Conservation (phyloP, 2,888 invertebrate species). For the Drosophila dives region DNA sequence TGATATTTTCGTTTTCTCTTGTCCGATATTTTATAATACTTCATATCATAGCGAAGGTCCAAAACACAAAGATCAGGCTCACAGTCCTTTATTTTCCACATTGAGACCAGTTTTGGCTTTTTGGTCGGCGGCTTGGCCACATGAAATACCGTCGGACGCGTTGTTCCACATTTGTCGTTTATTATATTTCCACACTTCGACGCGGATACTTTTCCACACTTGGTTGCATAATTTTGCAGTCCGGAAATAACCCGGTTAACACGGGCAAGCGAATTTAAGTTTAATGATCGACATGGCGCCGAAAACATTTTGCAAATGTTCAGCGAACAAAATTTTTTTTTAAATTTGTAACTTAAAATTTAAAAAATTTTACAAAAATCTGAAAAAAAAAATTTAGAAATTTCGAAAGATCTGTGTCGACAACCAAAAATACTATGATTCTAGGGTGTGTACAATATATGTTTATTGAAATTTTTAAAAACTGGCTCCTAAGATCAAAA, state of each 20-base stretch:
- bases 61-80: slow-evolving; percentile 25
- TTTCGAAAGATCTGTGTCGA: background rate
- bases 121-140: background rate
- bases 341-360: background rate
- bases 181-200: slow-evolving; percentile 29
- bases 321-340: background rate
- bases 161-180: slow-evolving; percentile 22
- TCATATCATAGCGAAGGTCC: slow-evolving; percentile 57
- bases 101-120: slow-evolving; percentile 13
- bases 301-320: slow-evolving; percentile 6
- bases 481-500: slow-evolving; percentile 3
- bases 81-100: slow-evolving; percentile 46
- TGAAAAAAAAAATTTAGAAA: background rate
- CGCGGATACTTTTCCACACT: background rate
- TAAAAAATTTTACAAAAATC: background rate
- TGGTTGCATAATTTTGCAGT: slow-evolving; percentile 20
- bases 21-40: slow-evolving; percentile 61
- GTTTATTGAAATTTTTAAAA: background rate
- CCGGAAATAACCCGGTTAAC: background rate
- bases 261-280: background rate
- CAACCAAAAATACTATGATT: background rate
- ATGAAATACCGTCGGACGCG: background rate
- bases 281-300: background rate
- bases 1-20: slow-evolving; percentile 62
- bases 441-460: background rate